Evolutionary conservation across 37 sponge, comb jelly and placozoan genomes (phyloP).

Genomic region (Crambe crambe): DNA sequence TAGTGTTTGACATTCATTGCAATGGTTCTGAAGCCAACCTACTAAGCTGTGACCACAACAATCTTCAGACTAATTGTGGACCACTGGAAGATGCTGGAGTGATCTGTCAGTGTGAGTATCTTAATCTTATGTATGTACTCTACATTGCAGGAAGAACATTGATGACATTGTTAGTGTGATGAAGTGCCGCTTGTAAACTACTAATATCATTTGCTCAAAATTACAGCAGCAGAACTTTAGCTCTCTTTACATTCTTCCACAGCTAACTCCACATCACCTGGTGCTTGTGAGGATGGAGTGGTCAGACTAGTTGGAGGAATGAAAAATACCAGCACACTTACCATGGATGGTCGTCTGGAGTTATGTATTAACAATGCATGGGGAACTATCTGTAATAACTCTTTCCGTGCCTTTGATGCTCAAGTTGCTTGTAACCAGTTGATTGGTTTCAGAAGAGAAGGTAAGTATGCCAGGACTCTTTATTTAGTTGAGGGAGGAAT

Average conservation of each 20-base stretch:
- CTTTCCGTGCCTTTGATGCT: conserved; percentile 3
- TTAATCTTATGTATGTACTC: not conserved
- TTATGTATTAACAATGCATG: conserved; percentile 45
- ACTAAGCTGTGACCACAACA: conserved; percentile 16
- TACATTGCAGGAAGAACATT: too few species aligned
- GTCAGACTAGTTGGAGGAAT: conserved; percentile 8
- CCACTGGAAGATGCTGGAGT: conserved; percentile 36
- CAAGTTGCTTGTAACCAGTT: conserved; percentile 29
- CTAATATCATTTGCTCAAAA: too few species aligned
- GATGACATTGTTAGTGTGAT: too few species aligned
- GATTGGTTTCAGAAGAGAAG: conserved; percentile 1
- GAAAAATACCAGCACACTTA: not conserved
- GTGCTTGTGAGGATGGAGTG: conserved; percentile 12
- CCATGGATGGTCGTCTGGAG: conserved; percentile 21
- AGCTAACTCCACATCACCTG: conserved; percentile 4
- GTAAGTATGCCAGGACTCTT: not conserved
- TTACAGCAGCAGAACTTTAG: not conserved
- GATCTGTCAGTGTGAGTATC: conserved; percentile 22
- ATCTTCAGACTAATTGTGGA: conserved; percentile 2
- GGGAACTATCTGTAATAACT: conserved; percentile 25
- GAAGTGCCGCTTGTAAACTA: too few species aligned
- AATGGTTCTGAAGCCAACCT: conserved; percentile 25
- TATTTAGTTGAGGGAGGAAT: not conserved
- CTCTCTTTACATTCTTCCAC: not conserved
- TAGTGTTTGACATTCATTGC: conserved; percentile 17